Evolutionary conservation across 2,888 invertebrate genomes (phyloP).

Genomic region (Caenorhabditis sulstoni): DNA sequence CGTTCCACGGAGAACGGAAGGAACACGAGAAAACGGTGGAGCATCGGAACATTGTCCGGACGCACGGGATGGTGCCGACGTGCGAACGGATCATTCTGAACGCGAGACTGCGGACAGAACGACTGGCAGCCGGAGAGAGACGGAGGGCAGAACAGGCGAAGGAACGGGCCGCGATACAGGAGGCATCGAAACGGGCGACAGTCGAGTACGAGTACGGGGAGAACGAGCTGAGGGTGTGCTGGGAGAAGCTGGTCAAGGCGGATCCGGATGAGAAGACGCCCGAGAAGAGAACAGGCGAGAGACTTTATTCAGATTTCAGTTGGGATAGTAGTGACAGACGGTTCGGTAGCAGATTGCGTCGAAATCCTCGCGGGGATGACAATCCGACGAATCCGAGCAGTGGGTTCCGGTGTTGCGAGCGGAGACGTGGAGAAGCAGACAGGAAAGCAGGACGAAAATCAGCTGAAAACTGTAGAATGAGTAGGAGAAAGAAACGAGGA

Average conservation of each 20-base stretch:
- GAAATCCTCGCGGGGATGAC: conserved; percentile 32
- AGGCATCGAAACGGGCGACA: conserved; percentile 8
- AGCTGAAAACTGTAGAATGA: conserved; percentile 7
- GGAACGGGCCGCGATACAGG: neutral
- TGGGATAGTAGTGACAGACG: conserved; percentile 43
- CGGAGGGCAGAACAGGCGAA: neutral
- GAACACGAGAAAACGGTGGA: conserved; percentile 52
- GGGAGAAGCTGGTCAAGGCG: conserved; percentile 4
- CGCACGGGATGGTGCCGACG: conserved; percentile 12
- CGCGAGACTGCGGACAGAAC: conserved; percentile 10
- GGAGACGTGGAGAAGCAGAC: too few relatives aligned
- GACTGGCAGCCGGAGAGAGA: neutral
- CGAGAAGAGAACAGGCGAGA: conserved; percentile 3
- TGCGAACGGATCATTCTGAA: conserved; percentile 32
- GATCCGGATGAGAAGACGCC: neutral
- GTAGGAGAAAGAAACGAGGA: neutral
- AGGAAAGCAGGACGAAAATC: neutral
- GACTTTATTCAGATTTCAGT: conserved; percentile 5
- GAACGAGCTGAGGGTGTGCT: conserved; percentile 27
- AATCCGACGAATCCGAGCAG: conserved; percentile 11
- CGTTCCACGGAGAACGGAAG: conserved; percentile 8
- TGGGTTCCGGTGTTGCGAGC: conserved; percentile 19
- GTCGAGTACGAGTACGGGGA: conserved; percentile 49
- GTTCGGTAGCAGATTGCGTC: conserved; percentile 31
- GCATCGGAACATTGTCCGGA: conserved; percentile 31